These are phyloP conservation scores for Deroplatys truncata DNA, from an alignment of 2,888 invertebrate species.

Conservation along the genomic window DNA sequence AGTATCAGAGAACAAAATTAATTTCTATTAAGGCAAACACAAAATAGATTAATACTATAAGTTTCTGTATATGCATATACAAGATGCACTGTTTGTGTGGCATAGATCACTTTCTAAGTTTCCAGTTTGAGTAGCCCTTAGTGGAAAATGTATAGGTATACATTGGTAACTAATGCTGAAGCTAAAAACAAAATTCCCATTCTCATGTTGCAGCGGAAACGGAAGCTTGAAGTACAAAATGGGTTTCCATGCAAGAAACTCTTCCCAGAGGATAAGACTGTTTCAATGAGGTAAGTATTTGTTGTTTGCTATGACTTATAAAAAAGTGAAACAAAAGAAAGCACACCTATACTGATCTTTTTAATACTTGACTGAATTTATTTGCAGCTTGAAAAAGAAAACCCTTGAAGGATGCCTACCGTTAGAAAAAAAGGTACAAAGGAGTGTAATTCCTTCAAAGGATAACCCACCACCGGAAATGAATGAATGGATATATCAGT, in stretches of 20 bases:
- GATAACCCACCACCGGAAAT: constrained; percentile 76
- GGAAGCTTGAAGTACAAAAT: constrained; percentile 46
- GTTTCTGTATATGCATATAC: too few species aligned
- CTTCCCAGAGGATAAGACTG: constrained; percentile 47
- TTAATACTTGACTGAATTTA: not conserved
- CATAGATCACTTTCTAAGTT: too few species aligned
- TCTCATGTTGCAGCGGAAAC: constrained; percentile 44
- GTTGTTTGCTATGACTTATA: not conserved
- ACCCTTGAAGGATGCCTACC: constrained; percentile 24
- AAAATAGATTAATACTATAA: too few species aligned
- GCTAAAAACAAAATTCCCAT: not conserved
- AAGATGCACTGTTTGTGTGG: too few species aligned
- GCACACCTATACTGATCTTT: not conserved
- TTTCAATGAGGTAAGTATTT: constrained; percentile 31
- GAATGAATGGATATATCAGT: constrained; percentile 68
- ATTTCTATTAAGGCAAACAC: too few species aligned
- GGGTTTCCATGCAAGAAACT: constrained; percentile 53
- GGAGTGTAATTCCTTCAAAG: constrained; percentile 64
- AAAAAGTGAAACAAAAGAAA: not conserved
- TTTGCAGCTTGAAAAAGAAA: constrained; percentile 31
- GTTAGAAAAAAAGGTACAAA: constrained; percentile 32
- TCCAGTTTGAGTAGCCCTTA: too few species aligned
- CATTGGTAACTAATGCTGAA: not conserved
- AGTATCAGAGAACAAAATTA: too few species aligned
- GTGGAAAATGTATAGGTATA: too few species aligned